Base-by-base conservation (phyloP, 2,888 invertebrate species). In the Ochropleura plecta region DNA sequence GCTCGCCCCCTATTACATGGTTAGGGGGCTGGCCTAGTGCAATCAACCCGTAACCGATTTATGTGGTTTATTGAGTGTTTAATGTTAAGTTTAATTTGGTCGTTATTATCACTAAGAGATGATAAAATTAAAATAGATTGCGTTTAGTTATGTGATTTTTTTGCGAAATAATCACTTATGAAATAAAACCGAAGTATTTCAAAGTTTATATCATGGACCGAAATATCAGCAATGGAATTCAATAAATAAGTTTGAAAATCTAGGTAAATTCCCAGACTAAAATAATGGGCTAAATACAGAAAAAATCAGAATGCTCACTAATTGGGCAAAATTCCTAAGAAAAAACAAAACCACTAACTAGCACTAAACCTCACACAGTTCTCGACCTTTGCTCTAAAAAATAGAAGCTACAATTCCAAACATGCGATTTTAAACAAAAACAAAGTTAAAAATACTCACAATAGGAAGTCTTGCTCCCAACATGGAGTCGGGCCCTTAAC, bases 381-480 rank as follows among this genome's bases (percentile, higher is more conserved):
- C 12, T 77, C 63, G 3, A 10, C 77, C 63, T 81, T 75, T 10
- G 6, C 0, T 6, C 2, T 46, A 68, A 3, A 51, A 0, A 42
- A 81, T 81, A 84, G 42, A n/a, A 73, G 14, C 73, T 64, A 78
- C 66, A 69, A 66, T 74, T 8, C 70, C 75, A 82, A 76, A 70
- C 73, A 73, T 14, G 64, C 16, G 4, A 73, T 49, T 65, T 20
- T 40, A 79, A 73, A 53, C 42, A 53, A 83, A 85, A 83, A 76
- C 87, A 84, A 87, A 86, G 85, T 90, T 89, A 91, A 90, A 91
- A 91, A 90, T 95, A 98, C 99, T 99, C 97, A 99, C 99, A 99
- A 99, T 94, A 99, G 98, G 97, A 99, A 99, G 97, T 99, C 99
- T 97, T 99, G 99, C 96, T 99, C 99, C 99, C 99, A 99, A 96